A percentile compares a stretch with the other conserved stretches of the same genome.
These are phyloP conservation scores for Grantiella picta DNA, from an alignment of 2,113 vertebrate species.

Conservation along the genomic window DNA sequence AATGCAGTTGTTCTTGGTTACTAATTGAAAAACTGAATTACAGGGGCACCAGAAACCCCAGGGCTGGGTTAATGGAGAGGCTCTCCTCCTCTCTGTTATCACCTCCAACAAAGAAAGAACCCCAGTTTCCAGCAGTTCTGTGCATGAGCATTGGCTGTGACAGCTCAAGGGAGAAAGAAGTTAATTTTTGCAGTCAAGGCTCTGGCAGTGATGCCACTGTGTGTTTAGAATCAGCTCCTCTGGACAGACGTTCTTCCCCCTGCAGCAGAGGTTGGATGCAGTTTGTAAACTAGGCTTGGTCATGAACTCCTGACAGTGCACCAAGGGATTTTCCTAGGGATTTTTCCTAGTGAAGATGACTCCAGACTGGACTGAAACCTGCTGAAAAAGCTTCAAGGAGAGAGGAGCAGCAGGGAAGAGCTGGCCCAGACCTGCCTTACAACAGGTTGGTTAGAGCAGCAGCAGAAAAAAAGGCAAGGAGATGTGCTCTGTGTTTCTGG, in stretches of 20 bases:
- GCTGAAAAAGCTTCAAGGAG: background rate
- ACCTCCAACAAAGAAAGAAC: background rate
- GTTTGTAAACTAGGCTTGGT: background rate
- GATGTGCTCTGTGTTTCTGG: background rate
- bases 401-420: background rate
- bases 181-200: background rate
- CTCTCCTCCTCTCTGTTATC: background rate
- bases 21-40: background rate
- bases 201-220: background rate
- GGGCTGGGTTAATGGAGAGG: background rate
- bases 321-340: background rate
- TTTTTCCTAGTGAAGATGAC: background rate
- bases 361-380: background rate
- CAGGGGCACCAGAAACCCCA: background rate
- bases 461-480: background rate
- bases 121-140: background rate
- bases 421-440: background rate
- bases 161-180: background rate
- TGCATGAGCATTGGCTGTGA: background rate
- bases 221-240: background rate
- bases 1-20: background rate
- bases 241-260: background rate
- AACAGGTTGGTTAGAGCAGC: background rate
- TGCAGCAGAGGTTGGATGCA: background rate
- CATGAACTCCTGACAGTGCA: background rate